Evolutionary conservation across 2,888 invertebrate genomes (phyloP), one percentile per base, ranked within the genome.

Genomic region (Ectobius pallidus): DNA sequence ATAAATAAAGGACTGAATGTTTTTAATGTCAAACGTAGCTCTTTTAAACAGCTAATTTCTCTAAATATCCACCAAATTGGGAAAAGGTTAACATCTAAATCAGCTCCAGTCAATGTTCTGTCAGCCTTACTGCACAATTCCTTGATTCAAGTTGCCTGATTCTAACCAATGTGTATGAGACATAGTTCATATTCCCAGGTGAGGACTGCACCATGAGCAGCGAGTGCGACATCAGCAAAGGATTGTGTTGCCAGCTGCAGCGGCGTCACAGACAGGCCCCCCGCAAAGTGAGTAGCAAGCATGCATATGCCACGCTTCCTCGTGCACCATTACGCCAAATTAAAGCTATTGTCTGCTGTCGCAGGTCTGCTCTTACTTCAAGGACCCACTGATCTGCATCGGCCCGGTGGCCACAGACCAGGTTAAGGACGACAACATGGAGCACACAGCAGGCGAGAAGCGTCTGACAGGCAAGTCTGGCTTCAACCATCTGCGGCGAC

Each of bases 281-380:
- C 1, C 87, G 94, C 83, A 93, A 94, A 89, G 93, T 93, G 82
- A 27, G 32, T 18, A 49, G n/a, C n/a, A n/a, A n/a, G n/a, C n/a
- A n/a, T n/a, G n/a, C n/a, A n/a, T n/a, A n/a, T n/a, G n/a, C n/a
- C n/a, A n/a, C n/a, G n/a, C n/a, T n/a, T n/a, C n/a, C n/a, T n/a
- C n/a, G n/a, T n/a, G n/a, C n/a, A n/a, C n/a, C n/a, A n/a, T n/a
- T n/a, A n/a, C n/a, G n/a, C n/a, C n/a, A n/a, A n/a, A n/a, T n/a
- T n/a, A n/a, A n/a, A n/a, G n/a, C n/a, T n/a, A n/a, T n/a, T n/a
- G n/a, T n/a, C n/a, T n/a, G n/a, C n/a, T n/a, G n/a, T n/a, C n/a
- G 9, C 84, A 92, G 92, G 91, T 92, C 77, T 95, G 95, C 84
- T 92, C 93, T n/a, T 95, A 95, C 84, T 95, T 95, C 89, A 94